phyloP scores from a whole-genome alignment of 2,888 invertebrate species.

The Micoletzkya japonica region DNA sequence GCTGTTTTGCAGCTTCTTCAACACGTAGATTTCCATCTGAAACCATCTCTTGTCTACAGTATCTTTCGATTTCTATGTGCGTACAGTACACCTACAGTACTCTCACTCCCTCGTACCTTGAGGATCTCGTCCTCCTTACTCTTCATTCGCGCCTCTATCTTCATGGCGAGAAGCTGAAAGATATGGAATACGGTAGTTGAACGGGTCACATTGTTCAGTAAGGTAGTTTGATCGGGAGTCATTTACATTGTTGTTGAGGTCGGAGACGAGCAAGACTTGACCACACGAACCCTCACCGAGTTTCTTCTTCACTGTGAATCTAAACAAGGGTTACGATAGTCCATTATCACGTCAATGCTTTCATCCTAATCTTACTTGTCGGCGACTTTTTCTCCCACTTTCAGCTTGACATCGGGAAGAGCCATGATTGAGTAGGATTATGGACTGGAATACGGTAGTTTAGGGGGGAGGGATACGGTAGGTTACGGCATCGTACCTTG shows the following conservation, averaged over 20 bases:
- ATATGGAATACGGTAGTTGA: background rate
- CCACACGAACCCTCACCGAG: slow-evolving; percentile 28
- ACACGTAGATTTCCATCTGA: slow-evolving; percentile 48
- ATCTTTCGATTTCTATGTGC: background rate
- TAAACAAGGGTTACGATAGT: no score
- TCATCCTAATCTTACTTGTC: slow-evolving; percentile 17
- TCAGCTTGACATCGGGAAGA: slow-evolving; percentile 13
- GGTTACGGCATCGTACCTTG: background rate
- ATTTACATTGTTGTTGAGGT: slow-evolving; percentile 11
- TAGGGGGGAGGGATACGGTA: no score
- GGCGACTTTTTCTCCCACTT: slow-evolving; percentile 1
- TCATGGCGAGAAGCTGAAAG: slow-evolving; percentile 22
- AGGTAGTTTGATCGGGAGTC: background rate
- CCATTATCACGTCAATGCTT: no score
- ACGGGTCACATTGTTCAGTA: background rate
- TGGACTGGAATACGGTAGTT: no score
- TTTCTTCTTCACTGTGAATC: slow-evolving; percentile 27
- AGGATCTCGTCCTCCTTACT: slow-evolving; percentile 24
- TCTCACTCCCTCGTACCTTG: slow-evolving; percentile 2
- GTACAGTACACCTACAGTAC: slow-evolving; percentile 3
- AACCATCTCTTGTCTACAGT: no score
- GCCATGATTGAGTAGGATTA: background rate
- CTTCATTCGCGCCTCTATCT: slow-evolving; percentile 25
- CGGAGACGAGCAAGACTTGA: slow-evolving; percentile 8
- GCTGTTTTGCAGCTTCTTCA: slow-evolving; percentile 45